A percentile compares a stretch with the other conserved stretches of the same genome.
Evolutionary conservation across 2,113 vertebrate genomes (phyloP).

Genomic region (Clinocottus analis): DNA sequence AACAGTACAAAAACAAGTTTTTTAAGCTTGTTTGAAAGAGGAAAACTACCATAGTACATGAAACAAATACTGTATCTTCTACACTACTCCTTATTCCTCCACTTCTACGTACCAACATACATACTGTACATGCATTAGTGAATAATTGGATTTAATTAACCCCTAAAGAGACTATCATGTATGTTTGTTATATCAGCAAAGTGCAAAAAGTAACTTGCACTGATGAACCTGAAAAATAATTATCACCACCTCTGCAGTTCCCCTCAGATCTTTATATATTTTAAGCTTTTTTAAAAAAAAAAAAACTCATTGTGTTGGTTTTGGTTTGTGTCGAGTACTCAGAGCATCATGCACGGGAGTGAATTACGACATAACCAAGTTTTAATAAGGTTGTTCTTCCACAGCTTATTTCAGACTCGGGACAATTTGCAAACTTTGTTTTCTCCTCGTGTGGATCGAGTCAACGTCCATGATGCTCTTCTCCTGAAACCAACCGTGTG

Average conservation of each 20-base stretch:
- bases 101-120: not conserved
- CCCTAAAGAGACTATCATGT: not conserved
- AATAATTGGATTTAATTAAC: conserved; percentile 7
- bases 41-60: not conserved
- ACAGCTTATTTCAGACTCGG: no score
- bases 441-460: no score
- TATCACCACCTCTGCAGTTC: not conserved
- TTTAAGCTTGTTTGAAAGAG: conserved; percentile 4
- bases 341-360: no score
- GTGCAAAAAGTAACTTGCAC: not conserved
- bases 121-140: not conserved
- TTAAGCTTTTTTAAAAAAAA: accelerated
- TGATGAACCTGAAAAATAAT: not conserved
- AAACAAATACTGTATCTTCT: not conserved
- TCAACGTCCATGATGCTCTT: not conserved
- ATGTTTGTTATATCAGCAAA: not conserved
- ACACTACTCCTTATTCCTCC: not conserved
- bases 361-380: no score
- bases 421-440: no score
- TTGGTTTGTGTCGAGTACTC: not conserved
- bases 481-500: no score
- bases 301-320: not conserved
- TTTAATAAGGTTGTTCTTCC: no score
- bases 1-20: not conserved
- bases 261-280: not conserved